Evolutionary conservation across 2,888 invertebrate species (phyloP).

Genomic region (Morpho achilles): DNA sequence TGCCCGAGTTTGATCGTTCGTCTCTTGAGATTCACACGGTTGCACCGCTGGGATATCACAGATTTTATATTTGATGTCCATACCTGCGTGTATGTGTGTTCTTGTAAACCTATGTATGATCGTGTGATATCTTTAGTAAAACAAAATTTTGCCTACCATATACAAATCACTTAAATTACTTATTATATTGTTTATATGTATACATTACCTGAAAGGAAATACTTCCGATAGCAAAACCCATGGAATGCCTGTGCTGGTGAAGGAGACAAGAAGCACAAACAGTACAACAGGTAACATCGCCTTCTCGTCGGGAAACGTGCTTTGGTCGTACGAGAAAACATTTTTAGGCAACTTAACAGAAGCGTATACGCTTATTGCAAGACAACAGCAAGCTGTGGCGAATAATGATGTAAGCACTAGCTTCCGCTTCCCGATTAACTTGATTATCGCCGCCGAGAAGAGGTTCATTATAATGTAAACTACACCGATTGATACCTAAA

Average conservation of each 20-base stretch:
- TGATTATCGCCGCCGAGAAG: constrained; percentile 56
- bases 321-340: constrained; percentile 59
- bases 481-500: constrained; percentile 60
- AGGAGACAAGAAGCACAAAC: constrained; percentile 59
- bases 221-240: constrained; percentile 80
- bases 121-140: too few relatives aligned
- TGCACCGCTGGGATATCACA: too few relatives aligned
- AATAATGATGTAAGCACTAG: constrained; percentile 54
- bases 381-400: constrained; percentile 48
- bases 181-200: constrained; percentile 1
- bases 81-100: too few relatives aligned
- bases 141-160: too few relatives aligned
- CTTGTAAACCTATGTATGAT: too few relatives aligned
- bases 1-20: too few relatives aligned
- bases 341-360: constrained; percentile 36
- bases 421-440: constrained; percentile 60
- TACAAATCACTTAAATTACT: background rate
- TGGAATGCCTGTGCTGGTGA: constrained; percentile 66
- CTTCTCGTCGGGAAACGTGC: constrained; percentile 59
- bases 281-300: constrained; percentile 59
- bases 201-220: constrained; percentile 74
- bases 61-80: too few relatives aligned
- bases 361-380: constrained; percentile 57
- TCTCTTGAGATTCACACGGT: too few relatives aligned
- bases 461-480: constrained; percentile 56